phyloP scores from a whole-genome alignment of 1,140 invertebrate species.

The Aphaenogaster ashmeadi region DNA sequence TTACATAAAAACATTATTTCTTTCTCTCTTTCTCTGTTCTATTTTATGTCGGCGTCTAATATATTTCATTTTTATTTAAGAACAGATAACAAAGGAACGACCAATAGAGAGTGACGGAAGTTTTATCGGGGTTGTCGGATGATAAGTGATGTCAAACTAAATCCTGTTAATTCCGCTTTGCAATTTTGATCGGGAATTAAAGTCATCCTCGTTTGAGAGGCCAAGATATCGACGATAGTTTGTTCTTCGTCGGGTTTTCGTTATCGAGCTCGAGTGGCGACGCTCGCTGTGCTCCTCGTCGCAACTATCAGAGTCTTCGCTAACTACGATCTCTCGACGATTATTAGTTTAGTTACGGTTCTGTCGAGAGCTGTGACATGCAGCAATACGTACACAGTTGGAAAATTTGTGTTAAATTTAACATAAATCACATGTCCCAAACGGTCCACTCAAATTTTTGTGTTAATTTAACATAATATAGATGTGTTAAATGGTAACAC shows the following conservation, averaged over 20 bases:
- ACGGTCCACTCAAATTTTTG: no score
- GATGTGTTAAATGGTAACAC: no score
- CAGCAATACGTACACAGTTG: neutral
- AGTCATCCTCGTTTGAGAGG: slow-evolving; percentile 20
- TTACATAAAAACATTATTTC: neutral
- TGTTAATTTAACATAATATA: no score
- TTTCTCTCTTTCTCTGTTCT: neutral
- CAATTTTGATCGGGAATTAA: slow-evolving; percentile 50
- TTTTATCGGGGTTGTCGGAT: slow-evolving; percentile 6
- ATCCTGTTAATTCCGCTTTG: slow-evolving; percentile 48
- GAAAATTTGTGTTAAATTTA: no score
- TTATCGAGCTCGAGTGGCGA: slow-evolving; percentile 31
- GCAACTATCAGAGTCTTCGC: neutral
- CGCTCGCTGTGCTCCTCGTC: neutral
- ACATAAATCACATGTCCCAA: no score
- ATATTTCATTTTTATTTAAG: slow-evolving; percentile 45
- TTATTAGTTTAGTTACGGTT: slow-evolving; percentile 45
- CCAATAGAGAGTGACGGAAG: neutral
- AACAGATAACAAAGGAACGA: neutral
- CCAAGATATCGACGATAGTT: neutral
- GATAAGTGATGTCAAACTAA: slow-evolving; percentile 40
- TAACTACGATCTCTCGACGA: slow-evolving; percentile 27
- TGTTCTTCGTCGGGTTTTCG: slow-evolving; percentile 12
- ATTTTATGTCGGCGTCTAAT: neutral
- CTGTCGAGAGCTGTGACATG: neutral